These are phyloP conservation scores for Ceratitis capitata DNA, from an alignment of 1,140 invertebrate species.

Conservation along the genomic window DNA sequence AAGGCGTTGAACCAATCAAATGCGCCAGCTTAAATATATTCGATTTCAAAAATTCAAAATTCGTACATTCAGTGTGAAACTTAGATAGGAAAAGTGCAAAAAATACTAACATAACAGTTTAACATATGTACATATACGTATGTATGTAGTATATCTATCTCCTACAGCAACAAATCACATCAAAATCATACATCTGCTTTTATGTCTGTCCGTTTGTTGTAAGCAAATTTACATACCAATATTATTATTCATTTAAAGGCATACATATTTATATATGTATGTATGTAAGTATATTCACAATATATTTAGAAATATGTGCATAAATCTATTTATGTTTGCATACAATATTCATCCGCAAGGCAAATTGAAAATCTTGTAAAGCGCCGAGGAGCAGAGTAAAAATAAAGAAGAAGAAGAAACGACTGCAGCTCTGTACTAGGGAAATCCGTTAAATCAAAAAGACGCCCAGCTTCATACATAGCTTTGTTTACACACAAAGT, in stretches of 20 bases:
- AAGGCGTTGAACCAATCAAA: constrained; percentile 30
- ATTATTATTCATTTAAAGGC: background rate
- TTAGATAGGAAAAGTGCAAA: background rate
- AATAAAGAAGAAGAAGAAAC: background rate
- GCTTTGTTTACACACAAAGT: background rate
- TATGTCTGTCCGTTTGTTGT: too few relatives aligned
- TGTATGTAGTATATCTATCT: too few relatives aligned
- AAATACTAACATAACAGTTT: too few relatives aligned
- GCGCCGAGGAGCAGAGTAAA: background rate
- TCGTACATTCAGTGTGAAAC: constrained; percentile 18
- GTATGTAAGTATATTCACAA: background rate
- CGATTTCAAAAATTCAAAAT: constrained; percentile 14
- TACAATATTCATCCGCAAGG: background rate
- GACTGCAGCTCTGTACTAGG: background rate
- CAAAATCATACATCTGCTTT: background rate
- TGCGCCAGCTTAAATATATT: background rate
- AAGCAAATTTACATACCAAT: constrained; percentile 26
- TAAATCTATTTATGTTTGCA: background rate
- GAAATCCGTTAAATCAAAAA: constrained; percentile 12
- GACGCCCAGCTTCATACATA: background rate
- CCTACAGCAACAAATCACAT: background rate
- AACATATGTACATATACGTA: too few relatives aligned
- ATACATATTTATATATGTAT: background rate
- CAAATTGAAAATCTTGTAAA: constrained; percentile 30
- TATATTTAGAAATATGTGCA: background rate